A percentile compares a stretch with the other conserved stretches of the same genome.
Evolutionary conservation across 2,113 vertebrate genomes (phyloP).

Genomic region (Colossoma macropomum): DNA sequence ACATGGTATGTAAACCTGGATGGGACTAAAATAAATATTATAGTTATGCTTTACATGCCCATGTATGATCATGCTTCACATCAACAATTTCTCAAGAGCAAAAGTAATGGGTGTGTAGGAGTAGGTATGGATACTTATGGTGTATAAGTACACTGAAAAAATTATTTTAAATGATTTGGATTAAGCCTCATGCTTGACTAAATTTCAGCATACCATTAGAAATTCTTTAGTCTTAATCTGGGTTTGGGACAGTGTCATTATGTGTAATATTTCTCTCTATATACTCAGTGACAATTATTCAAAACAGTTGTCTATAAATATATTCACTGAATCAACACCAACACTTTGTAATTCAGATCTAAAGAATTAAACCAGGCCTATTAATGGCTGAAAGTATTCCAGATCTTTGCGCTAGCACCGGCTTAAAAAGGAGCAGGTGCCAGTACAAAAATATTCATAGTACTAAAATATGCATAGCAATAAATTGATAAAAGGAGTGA

Average conservation of each 20-base stretch:
- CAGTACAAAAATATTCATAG: background rate
- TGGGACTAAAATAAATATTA: background rate
- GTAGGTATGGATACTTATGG: no score
- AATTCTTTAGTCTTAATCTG: no score
- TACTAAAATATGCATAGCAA: background rate
- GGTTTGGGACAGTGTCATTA: no score
- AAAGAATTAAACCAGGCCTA: background rate
- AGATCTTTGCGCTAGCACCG: background rate
- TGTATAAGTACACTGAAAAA: background rate
- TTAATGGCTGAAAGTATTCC: background rate
- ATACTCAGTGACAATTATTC: background rate
- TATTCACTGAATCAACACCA: background rate
- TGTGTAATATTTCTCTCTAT: background rate
- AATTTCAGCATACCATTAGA: no score
- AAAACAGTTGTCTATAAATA: background rate
- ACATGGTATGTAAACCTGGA: slow-evolving; percentile 4
- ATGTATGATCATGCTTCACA: background rate
- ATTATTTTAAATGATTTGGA: background rate
- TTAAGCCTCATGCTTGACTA: no score
- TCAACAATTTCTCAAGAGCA: background rate
- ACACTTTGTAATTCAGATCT: background rate
- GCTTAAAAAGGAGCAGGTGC: no score
- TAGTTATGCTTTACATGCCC: background rate
- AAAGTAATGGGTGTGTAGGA: background rate
- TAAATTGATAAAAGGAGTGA: background rate